phyloP scores from a whole-genome alignment of 2,113 vertebrate genomes.

The Oxyura jamaicensis region DNA sequence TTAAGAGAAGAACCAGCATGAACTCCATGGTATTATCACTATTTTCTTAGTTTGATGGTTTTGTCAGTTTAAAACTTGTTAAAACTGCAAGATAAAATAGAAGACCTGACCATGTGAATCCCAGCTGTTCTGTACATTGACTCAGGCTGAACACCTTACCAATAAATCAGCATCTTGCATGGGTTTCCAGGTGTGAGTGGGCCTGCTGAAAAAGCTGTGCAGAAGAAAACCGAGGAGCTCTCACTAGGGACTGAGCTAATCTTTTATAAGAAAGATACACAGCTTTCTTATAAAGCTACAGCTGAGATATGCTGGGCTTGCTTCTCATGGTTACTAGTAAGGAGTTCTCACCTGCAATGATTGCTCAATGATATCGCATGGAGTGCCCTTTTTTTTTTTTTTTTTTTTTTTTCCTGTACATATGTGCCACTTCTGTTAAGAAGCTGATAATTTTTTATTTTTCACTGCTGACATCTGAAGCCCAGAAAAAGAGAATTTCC shows the following conservation, averaged over 20 bases:
- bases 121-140: neutral
- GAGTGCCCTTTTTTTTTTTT: neutral
- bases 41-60: neutral
- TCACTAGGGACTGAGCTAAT: neutral
- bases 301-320: neutral
- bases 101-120: rapidly evolving
- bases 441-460: neutral
- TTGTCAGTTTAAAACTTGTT: neutral
- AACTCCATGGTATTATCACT: neutral
- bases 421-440: neutral
- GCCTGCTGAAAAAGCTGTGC: neutral
- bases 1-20: neutral
- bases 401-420: neutral
- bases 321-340: neutral
- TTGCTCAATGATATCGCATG: neutral
- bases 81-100: neutral
- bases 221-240: neutral
- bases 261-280: neutral
- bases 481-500: neutral
- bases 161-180: neutral
- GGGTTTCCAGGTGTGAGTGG: neutral
- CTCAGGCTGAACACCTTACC: neutral
- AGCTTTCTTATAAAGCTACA: no score
- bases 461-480: neutral
- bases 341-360: rapidly evolving